These are phyloP conservation scores for Callocephalon fimbriatum DNA, from an alignment of 2,113 vertebrate species.

Conservation along the genomic window DNA sequence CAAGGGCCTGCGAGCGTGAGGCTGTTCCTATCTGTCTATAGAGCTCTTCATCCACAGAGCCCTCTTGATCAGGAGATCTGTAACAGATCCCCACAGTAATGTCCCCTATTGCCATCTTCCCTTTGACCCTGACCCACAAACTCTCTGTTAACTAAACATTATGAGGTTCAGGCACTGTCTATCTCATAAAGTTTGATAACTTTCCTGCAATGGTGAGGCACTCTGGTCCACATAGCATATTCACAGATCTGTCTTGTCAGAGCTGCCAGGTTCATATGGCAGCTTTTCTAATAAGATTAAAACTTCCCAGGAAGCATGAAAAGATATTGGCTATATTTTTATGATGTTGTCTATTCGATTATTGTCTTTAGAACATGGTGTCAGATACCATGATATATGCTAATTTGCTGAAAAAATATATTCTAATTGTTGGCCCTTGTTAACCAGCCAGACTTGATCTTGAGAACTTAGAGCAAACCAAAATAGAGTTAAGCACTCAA, in stretches of 20 bases:
- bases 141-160: no score
- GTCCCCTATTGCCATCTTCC: no score
- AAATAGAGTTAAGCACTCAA: not conserved
- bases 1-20: no score
- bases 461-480: not conserved
- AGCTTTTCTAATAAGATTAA: not conserved
- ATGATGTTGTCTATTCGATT: not conserved
- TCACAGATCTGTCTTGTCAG: not conserved
- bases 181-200: not conserved
- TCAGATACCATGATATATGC: not conserved
- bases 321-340: not conserved
- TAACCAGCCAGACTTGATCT: not conserved
- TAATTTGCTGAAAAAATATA: not conserved
- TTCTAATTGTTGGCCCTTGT: not conserved
- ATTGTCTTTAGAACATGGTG: not conserved
- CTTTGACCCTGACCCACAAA: no score
- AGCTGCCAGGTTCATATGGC: not conserved
- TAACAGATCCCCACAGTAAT: no score
- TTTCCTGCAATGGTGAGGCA: not conserved
- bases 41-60: no score
- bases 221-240: not conserved
- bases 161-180: not conserved
- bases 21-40: no score
- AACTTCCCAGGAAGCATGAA: not conserved
- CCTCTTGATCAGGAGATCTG: no score